These are phyloP conservation scores for Capitella teleta DNA, from an alignment of 1,140 invertebrate genomes.

Conservation along the genomic window DNA sequence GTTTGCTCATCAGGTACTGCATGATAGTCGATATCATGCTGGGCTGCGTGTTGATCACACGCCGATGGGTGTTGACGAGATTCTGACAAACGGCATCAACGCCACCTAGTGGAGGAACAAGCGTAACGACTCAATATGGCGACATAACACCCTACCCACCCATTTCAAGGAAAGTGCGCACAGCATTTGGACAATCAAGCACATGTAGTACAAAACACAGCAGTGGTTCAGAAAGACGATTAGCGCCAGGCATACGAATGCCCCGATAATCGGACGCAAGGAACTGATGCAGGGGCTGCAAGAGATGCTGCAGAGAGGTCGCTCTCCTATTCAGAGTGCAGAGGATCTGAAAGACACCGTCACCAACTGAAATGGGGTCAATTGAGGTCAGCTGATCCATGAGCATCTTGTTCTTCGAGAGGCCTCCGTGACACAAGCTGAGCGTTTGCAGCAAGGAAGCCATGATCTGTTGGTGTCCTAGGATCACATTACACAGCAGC, in stretches of 20 bases:
- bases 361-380: constrained; percentile 61
- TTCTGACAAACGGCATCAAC: constrained; percentile 41
- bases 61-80: constrained; percentile 38
- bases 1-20: constrained; percentile 38
- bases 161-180: constrained; percentile 54
- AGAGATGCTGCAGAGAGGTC: constrained; percentile 57
- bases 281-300: constrained; percentile 63
- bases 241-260: constrained; percentile 13
- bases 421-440: constrained; percentile 54
- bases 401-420: constrained; percentile 32
- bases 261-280: constrained; percentile 49
- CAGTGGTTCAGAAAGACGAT: constrained; percentile 58
- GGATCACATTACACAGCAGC: constrained; percentile 33
- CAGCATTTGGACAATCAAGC: constrained; percentile 54
- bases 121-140: background rate
- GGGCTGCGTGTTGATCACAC: constrained; percentile 44
- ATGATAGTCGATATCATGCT: constrained; percentile 46
- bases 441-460: constrained; percentile 56
- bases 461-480: constrained; percentile 54
- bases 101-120: constrained; percentile 24
- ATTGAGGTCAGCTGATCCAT: constrained; percentile 33
- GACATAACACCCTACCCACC: constrained; percentile 30
- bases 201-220: constrained; percentile 63
- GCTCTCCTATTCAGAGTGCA: constrained; percentile 59
- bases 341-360: constrained; percentile 71